phyloP scores from a whole-genome alignment of 2,888 invertebrate genomes.

The Andrena trimmerana region DNA sequence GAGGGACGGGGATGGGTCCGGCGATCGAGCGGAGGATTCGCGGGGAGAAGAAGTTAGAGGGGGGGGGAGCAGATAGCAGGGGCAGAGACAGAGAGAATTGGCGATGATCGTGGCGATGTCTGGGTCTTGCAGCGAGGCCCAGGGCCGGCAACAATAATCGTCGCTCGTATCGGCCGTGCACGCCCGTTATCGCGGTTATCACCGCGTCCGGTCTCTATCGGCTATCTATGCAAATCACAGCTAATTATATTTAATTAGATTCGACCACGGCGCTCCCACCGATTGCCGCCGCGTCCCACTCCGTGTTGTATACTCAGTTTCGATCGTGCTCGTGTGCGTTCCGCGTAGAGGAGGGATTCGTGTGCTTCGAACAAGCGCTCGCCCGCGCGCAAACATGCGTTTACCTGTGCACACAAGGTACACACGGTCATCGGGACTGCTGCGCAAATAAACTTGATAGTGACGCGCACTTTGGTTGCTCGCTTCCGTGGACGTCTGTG shows the following conservation, averaged over 20 bases:
- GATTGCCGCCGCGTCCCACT: slow-evolving; percentile 75
- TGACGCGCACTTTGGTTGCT: slow-evolving; percentile 17
- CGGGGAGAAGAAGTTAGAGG: slow-evolving; percentile 2
- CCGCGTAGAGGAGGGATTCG: slow-evolving; percentile 4
- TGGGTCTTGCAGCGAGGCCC: slow-evolving; percentile 71
- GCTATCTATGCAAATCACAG: slow-evolving; percentile 85
- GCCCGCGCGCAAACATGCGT: slow-evolving; percentile 28
- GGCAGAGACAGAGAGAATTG: slow-evolving; percentile 67
- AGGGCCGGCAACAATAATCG: slow-evolving; percentile 83
- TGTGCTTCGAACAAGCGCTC: neutral
- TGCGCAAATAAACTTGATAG: slow-evolving; percentile 30
- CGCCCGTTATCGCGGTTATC: slow-evolving; percentile 84
- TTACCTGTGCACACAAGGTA: slow-evolving; percentile 13
- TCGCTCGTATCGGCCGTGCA: slow-evolving; percentile 82
- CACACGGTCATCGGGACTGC: slow-evolving; percentile 11
- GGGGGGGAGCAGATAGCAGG: neutral
- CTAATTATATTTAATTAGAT: slow-evolving; percentile 86
- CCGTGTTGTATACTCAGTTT: slow-evolving; percentile 5
- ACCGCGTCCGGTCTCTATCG: slow-evolving; percentile 84
- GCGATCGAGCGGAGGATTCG: neutral
- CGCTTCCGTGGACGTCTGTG: neutral
- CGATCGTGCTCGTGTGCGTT: slow-evolving; percentile 36
- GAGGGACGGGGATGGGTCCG: neutral
- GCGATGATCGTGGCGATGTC: slow-evolving; percentile 81
- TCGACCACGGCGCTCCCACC: slow-evolving; percentile 83